These are phyloP conservation scores for Actinostola sp. DNA, from an alignment of 92 coral and sea anemone genomes.

Conservation along the genomic window DNA sequence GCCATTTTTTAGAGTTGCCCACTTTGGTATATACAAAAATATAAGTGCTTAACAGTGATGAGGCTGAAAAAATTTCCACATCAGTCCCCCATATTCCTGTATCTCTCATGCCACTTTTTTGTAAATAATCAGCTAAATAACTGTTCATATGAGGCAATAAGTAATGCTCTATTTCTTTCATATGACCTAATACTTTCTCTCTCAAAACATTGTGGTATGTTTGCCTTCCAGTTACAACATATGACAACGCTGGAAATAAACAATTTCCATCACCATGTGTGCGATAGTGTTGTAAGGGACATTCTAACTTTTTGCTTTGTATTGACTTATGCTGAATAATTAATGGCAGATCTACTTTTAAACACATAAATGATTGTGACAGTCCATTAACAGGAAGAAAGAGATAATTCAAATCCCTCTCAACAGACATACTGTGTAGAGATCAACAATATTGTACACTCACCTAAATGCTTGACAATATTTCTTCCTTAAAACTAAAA, in stretches of 20 bases:
- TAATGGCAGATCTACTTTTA: too few relatives aligned
- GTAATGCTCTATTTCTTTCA: slow-evolving; percentile 23
- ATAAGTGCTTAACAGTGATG: slow-evolving; percentile 27
- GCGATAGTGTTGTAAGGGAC: not conserved
- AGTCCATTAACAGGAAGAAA: too few relatives aligned
- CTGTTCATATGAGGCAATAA: slow-evolving; percentile 25
- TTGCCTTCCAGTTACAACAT: slow-evolving; percentile 59
- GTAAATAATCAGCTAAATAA: slow-evolving; percentile 30
- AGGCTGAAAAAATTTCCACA: slow-evolving; percentile 49
- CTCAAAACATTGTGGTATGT: slow-evolving; percentile 28
- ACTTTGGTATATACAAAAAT: slow-evolving; percentile 42
- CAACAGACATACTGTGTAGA: too few relatives aligned
- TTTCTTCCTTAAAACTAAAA: too few relatives aligned
- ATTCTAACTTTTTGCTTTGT: too few relatives aligned
- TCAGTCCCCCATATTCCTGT: slow-evolving; percentile 44
- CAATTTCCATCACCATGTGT: slow-evolving; percentile 46
- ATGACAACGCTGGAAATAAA: slow-evolving; percentile 60
- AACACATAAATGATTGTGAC: too few relatives aligned
- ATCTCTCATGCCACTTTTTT: slow-evolving; percentile 10
- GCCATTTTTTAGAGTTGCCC: slow-evolving; percentile 23
- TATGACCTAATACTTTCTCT: slow-evolving; percentile 42
- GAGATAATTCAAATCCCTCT: too few relatives aligned
- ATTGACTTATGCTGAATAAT: too few relatives aligned
- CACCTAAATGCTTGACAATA: too few relatives aligned
- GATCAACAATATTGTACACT: too few relatives aligned